Percentiles rank a stretch among this genome's conserved stretches.
Conservation (phyloP, 2,797 vertebrate species). For the Coendou prehensilis region DNA sequence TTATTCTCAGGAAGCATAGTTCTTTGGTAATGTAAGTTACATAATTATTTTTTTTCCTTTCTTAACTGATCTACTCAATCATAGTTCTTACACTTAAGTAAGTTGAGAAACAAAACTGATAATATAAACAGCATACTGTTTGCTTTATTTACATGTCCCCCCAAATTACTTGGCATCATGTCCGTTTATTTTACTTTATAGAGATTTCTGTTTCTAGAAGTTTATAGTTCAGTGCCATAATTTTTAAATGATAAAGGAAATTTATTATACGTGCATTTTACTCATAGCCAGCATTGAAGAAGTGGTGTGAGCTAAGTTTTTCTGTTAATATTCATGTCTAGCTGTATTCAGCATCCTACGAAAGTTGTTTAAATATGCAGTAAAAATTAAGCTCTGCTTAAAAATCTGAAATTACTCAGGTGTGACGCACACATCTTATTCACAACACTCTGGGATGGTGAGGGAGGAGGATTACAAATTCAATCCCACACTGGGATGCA, state of each 20-base stretch:
- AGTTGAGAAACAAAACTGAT: not conserved
- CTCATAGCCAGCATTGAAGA: not conserved
- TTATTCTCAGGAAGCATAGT: not conserved
- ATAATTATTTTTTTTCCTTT: not conserved
- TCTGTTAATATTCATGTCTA: not conserved
- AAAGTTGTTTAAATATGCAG: not conserved
- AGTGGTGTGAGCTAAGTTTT: not conserved
- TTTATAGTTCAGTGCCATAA: not conserved
- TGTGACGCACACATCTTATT: not conserved
- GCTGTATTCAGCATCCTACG: not conserved
- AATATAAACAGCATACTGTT: not conserved
- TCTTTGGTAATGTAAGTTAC: not conserved
- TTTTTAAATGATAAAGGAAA: not conserved
- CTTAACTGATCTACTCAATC: not conserved
- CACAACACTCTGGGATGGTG: not conserved
- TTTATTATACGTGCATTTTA: not conserved
- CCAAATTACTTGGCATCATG: not conserved
- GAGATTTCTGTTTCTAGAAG: not conserved
- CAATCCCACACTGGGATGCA: not conserved
- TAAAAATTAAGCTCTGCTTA: not conserved
- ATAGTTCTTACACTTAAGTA: not conserved
- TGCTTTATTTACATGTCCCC: not conserved
- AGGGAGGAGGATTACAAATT: not conserved
- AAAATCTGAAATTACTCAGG: not conserved
- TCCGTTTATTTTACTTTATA: not conserved